Percentiles rank a stretch among this genome's conserved stretches.
Evolutionary conservation across 2,888 invertebrate species (phyloP).

Genomic region (Dolomedes plantarius): DNA sequence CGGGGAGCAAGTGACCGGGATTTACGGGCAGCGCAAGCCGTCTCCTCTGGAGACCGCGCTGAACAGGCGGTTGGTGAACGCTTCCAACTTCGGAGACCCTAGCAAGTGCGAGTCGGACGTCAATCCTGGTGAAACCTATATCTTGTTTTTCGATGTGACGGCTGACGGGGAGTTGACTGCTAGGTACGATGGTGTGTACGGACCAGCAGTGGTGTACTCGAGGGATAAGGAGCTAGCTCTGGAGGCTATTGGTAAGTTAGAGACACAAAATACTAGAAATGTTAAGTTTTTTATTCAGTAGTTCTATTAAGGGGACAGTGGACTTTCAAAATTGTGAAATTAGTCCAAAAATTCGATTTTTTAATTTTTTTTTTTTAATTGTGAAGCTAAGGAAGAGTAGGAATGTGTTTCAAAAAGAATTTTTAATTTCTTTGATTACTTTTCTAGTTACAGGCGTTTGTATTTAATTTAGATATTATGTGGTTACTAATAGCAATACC

Average conservation of each 20-base stretch:
- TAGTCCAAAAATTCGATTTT: too few species aligned
- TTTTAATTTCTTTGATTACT: too few species aligned
- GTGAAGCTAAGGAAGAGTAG: too few species aligned
- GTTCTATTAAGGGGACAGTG: too few species aligned
- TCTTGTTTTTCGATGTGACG: slow-evolving; percentile 48
- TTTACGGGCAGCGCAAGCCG: slow-evolving; percentile 47
- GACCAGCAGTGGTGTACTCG: slow-evolving; percentile 48
- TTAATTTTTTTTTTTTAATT: too few species aligned
- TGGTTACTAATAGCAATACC: too few species aligned
- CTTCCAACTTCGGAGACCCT: slow-evolving; percentile 58
- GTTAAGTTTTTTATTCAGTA: too few species aligned
- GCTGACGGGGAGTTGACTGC: slow-evolving; percentile 48
- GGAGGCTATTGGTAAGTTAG: slow-evolving; percentile 61
- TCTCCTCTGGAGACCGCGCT: slow-evolving; percentile 48
- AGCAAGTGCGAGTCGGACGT: slow-evolving; percentile 58
- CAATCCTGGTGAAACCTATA: slow-evolving; percentile 62
- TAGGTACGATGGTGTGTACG: slow-evolving; percentile 56
- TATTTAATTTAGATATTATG: too few species aligned
- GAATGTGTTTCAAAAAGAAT: too few species aligned
- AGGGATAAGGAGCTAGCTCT: slow-evolving; percentile 59
- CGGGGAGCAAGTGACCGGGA: slow-evolving; percentile 37
- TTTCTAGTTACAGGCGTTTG: too few species aligned
- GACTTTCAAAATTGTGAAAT: too few species aligned
- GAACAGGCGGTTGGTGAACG: slow-evolving; percentile 56
- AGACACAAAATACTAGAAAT: too few species aligned